Evolutionary conservation across 2,113 vertebrate genomes (phyloP), one percentile per base, ranked within the genome.

Genomic region (Carassius carassius): DNA sequence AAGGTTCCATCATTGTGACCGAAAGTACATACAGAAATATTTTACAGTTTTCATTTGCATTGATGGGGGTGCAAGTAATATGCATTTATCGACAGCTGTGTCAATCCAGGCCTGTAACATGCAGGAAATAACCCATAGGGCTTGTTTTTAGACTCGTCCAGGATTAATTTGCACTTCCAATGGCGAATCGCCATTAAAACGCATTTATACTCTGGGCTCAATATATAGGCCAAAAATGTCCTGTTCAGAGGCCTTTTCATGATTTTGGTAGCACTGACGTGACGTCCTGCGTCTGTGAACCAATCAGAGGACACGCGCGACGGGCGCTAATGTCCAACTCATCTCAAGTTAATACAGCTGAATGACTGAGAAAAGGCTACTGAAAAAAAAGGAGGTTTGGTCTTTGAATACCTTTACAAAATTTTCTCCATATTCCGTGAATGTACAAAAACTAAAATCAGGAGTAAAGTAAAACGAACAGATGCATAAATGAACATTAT

Each of bases 51-150:
- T 81, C 17, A 35, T 69, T 82, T 49, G 78, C 72, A 81, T 65
- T 67, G 75, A 63, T 56, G 67, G 29, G 60, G 73, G 25, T 72
- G 44, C 67, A 44, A 10, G 65, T 62, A 74, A 81, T 63, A 54
- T 60, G 58, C 75, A 83, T 85, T 74, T 73, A n/a, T 19, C 47
- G 25, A 82, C 49, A 35, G 69, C 44, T 56, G 25, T 51, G 51
- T 63, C 29, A 8, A 49, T 81, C 58, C 25, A 81, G 32, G 65
- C 65, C 78, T 82, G 79, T 72, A 84, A 78, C 87, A 88, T 88
- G 84, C 84, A 75, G 77, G 60, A 70, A 58, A 67, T 25, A 75
- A 65, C 44, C 78, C 35, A 82, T 58, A 58, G 47, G 65, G 25
- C 80, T 81, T 29, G 41, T 69, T 69, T 72, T 3, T 21, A 81